Conservation (phyloP, 2,888 invertebrate species). For the Drosophila fulvimacula region DNA sequence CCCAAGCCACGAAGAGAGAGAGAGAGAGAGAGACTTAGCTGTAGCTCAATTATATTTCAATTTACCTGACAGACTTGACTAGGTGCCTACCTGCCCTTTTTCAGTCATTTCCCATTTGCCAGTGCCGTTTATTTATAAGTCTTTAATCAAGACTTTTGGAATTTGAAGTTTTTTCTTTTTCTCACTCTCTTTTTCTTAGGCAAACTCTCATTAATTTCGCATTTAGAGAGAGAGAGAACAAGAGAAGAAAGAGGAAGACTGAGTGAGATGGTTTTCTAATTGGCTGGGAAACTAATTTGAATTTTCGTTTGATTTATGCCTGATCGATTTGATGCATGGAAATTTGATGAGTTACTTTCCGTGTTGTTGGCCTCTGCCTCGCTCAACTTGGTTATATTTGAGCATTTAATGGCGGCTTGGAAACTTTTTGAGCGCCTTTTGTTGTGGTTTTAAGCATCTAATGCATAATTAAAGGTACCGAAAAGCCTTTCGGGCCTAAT, state of each 20-base stretch:
- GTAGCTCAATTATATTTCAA: constrained; percentile 75
- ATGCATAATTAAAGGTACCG: constrained; percentile 68
- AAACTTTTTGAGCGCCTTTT: constrained; percentile 52
- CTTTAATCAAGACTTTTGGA: constrained; percentile 55
- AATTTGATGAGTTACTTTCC: constrained; percentile 56
- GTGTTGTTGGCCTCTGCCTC: constrained; percentile 24
- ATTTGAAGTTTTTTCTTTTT: constrained; percentile 30
- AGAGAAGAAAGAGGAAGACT: not conserved
- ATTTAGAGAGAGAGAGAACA: constrained; percentile 41
- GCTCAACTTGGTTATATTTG: constrained; percentile 3
- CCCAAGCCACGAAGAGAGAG: not conserved
- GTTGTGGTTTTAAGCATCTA: constrained; percentile 49
- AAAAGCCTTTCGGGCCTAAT: constrained; percentile 47
- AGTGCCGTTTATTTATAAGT: constrained; percentile 1
- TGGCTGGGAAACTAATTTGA: constrained; percentile 70
- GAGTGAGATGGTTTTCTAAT: constrained; percentile 53
- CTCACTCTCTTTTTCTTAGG: not conserved
- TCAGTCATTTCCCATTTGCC: not conserved
- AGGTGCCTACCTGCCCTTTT: constrained; percentile 6
- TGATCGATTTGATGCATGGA: constrained; percentile 72
- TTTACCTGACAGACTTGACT: constrained; percentile 53
- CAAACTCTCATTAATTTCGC: constrained; percentile 67
- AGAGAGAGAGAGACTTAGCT: constrained; percentile 3
- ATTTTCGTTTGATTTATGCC: constrained; percentile 79
- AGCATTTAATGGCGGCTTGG: constrained; percentile 60